Evolutionary conservation across 1,140 invertebrate species (phyloP), one percentile per base, ranked within the genome.

Genomic region (Formica selysi): DNA sequence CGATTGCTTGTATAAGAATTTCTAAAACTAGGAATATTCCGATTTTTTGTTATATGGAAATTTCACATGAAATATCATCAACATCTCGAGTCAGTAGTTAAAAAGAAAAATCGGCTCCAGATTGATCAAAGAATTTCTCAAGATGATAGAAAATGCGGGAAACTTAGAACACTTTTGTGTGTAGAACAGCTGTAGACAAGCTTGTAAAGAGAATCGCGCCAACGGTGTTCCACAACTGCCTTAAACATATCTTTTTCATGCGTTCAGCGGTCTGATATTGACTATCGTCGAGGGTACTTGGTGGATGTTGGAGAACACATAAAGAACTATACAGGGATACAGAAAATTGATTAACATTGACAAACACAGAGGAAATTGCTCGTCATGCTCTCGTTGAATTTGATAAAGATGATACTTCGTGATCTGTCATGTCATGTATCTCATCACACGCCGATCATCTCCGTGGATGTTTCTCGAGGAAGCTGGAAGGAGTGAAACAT

Each of bases 351-450:
- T 11, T 32, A 38, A 32, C 26, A 44, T 78, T 10, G 19, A 4
- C 29, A 54, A 38, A 51, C 48, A 80, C n/a, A 41, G 4, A 10
- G 16, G 5, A 29, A 26, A 41, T 44, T 10, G 6, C 5, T 59
- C 36, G 51, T 26, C 38, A 44, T 67, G 44, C 41, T 79, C 62
- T 67, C 41, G 19, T 79, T 44, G 13, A 79, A 36, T 54, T 41
- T n/a, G 78, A 38, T 32, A 57, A 38, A n/a, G 32, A 36, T 80
- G 32, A 70, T 67, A 71, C 16, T 13, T 57, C 36, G 32, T 41
- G 44, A 68, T 59, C 32, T 19, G 29, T 48, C 65, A 13, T 70
- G 44, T 22, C 22, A 41, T 8, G 65, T 10, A 29, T n/a, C 13
- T 44, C 5, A 2, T 36, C 79, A 22, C 22, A 19, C 26, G 67